Evolutionary conservation across 1,140 invertebrate species (phyloP).

Genomic region (Cataglyphis hispanica): DNA sequence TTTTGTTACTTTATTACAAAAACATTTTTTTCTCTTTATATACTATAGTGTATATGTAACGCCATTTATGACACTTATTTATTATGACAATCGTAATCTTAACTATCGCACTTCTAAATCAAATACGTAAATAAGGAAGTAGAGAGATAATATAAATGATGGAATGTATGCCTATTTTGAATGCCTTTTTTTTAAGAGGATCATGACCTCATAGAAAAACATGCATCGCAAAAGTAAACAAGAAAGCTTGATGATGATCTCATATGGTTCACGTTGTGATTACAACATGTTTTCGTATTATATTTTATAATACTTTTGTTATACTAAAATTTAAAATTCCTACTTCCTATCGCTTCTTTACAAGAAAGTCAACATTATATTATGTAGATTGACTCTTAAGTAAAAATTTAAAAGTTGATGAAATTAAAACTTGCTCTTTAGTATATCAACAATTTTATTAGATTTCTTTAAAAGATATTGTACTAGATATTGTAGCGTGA

Average conservation of each 20-base stretch:
- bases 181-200: conserved; percentile 33
- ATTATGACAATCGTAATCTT: not conserved
- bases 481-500: not conserved
- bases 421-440: not conserved
- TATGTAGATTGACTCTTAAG: not conserved
- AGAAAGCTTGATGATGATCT: conserved; percentile 58
- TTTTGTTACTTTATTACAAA: not conserved
- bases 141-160: conserved; percentile 12
- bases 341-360: not conserved
- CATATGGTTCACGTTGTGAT: conserved; percentile 21
- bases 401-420: not conserved
- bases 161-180: not conserved
- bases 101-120: not conserved
- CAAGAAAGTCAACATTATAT: conserved; percentile 18
- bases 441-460: not conserved
- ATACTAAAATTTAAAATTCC: not conserved
- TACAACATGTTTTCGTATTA: conserved; percentile 72
- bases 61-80: not conserved
- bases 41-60: not conserved
- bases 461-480: not conserved
- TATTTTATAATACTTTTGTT: not conserved
- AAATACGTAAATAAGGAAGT: not conserved
- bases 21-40: not conserved
- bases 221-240: conserved; percentile 41
- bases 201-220: conserved; percentile 41